Percentiles rank a stretch among this genome's conserved stretches.
Conservation (phyloP, 2,113 vertebrate species). For the Sapayoa aenigma region DNA sequence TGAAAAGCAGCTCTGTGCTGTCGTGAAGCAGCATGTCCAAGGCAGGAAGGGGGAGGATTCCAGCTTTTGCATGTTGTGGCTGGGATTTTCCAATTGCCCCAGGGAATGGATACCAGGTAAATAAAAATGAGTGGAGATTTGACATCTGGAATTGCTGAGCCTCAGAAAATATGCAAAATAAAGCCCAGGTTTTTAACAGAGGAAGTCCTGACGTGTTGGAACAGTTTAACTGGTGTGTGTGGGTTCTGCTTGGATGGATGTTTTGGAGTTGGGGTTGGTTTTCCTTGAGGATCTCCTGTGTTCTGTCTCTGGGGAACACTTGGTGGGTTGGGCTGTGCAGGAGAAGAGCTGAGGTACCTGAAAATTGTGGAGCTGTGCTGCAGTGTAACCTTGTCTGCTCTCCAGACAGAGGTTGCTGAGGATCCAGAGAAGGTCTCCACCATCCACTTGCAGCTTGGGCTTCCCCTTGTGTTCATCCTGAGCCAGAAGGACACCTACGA, state of each 20-base stretch:
- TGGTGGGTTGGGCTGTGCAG: background rate
- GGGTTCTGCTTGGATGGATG: background rate
- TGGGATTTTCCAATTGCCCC: background rate
- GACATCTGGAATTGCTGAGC: background rate
- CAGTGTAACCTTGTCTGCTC: background rate
- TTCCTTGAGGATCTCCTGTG: background rate
- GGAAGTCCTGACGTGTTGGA: background rate
- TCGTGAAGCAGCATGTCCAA: background rate
- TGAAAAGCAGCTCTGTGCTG: background rate
- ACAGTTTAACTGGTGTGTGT: background rate
- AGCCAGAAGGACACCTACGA: conserved; percentile 79
- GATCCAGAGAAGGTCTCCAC: conserved; percentile 84
- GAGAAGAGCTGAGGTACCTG: background rate
- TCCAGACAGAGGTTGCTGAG: conserved; percentile 81
- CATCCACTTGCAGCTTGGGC: conserved; percentile 80
- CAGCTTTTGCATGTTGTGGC: background rate
- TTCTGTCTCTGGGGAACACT: background rate
- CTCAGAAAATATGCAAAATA: background rate
- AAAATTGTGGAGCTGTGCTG: background rate
- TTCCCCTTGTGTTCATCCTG: conserved; percentile 89
- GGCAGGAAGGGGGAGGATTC: conserved; percentile 6
- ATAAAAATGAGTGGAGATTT: background rate
- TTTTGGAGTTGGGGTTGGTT: background rate
- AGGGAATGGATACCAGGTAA: background rate
- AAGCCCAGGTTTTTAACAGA: background rate